Conservation (phyloP, 2,797 vertebrate genomes). For the Steatocranus sp. region DNA sequence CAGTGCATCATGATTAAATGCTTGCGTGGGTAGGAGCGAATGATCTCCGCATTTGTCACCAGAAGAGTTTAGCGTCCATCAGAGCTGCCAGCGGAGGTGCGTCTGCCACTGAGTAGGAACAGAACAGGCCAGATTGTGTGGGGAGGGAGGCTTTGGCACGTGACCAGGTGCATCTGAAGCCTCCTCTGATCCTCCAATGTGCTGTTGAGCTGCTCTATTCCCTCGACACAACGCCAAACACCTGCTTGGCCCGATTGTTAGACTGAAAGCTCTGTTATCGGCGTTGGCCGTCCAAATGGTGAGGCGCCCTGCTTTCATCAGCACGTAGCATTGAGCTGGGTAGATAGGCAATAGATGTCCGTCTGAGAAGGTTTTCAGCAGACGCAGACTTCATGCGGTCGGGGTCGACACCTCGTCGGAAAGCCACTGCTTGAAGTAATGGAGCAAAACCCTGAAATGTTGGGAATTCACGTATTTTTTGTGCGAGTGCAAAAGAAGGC, state of each 20-base stretch:
- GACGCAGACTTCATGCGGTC: slow-evolving; percentile 1
- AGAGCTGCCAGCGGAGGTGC: slow-evolving; percentile 67
- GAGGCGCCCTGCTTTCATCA: slow-evolving; percentile 46
- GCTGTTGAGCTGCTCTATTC: slow-evolving; percentile 59
- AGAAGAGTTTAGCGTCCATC: slow-evolving; percentile 65
- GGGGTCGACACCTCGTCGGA: background rate
- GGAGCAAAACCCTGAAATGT: background rate
- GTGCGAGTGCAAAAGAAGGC: background rate
- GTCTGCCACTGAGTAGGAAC: slow-evolving; percentile 67
- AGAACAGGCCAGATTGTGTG: slow-evolving; percentile 76
- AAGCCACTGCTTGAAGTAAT: background rate
- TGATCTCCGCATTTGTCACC: slow-evolving; percentile 70
- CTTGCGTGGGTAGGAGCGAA: slow-evolving; percentile 62
- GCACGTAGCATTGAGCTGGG: background rate
- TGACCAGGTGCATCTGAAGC: slow-evolving; percentile 68
- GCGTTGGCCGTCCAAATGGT: slow-evolving; percentile 40
- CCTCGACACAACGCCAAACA: slow-evolving; percentile 60
- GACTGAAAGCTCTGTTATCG: slow-evolving; percentile 40
- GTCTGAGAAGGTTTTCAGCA: background rate
- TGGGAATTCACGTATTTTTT: background rate
- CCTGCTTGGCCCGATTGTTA: slow-evolving; percentile 64
- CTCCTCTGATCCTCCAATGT: slow-evolving; percentile 68
- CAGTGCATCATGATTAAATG: slow-evolving; percentile 65
- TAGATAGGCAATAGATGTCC: slow-evolving; percentile 12
- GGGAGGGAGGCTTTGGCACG: slow-evolving; percentile 60